Conservation (phyloP, 2,113 vertebrate species). For the Pseudorasbora parva region DNA sequence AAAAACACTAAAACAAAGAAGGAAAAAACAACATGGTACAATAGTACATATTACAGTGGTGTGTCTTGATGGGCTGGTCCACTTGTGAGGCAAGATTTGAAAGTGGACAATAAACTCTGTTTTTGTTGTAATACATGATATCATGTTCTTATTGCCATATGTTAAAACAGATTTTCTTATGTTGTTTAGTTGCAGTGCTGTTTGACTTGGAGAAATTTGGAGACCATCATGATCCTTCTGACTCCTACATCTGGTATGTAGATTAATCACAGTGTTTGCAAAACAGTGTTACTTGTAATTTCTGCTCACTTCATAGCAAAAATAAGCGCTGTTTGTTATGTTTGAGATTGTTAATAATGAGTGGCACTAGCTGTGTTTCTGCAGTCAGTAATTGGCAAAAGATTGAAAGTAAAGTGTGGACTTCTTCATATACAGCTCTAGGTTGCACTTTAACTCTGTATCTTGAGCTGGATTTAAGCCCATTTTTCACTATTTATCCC, state of each 20-base stretch:
- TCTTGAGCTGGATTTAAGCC: background rate
- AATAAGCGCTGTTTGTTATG: slow-evolving; percentile 8
- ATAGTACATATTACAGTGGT: background rate
- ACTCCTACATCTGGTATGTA: slow-evolving; percentile 74
- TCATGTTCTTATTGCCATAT: background rate
- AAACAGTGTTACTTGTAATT: background rate
- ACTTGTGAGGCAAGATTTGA: background rate
- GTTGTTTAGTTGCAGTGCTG: slow-evolving; percentile 64
- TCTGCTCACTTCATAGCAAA: background rate
- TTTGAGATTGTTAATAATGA: background rate
- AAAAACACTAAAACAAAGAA: too few species aligned
- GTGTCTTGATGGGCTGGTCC: background rate
- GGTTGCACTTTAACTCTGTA: background rate
- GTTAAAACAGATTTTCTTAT: background rate
- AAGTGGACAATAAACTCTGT: background rate
- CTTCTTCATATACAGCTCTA: slow-evolving; percentile 1
- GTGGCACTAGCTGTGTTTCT: background rate
- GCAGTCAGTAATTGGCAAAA: background rate
- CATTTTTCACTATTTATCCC: background rate
- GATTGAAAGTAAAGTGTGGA: background rate
- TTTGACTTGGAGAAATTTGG: slow-evolving; percentile 35
- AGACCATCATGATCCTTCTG: slow-evolving; percentile 75
- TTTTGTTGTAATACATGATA: background rate
- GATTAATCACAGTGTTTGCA: background rate
- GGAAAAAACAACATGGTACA: background rate